Percentiles rank a stretch among this genome's conserved stretches.
These are phyloP conservation scores for Catharus fuscescens DNA, from an alignment of 2,113 vertebrate genomes.

Conservation along the genomic window DNA sequence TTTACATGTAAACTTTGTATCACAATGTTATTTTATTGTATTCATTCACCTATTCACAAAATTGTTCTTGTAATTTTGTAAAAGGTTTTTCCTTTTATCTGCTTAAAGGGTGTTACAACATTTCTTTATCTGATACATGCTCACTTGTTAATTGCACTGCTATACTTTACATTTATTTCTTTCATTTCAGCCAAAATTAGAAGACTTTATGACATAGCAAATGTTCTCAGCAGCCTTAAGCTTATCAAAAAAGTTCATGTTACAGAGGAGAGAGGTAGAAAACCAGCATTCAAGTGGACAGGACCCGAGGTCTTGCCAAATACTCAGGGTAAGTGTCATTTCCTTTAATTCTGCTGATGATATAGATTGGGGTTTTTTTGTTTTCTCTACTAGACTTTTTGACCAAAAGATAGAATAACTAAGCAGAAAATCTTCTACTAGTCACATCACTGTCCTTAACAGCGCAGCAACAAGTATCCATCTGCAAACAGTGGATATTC, in stretches of 20 bases:
- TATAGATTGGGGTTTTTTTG: not conserved
- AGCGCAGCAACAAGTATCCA: not conserved
- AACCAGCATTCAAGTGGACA: constrained; percentile 97
- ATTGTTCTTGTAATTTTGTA: not conserved
- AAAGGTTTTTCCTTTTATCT: not conserved
- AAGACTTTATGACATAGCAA: constrained; percentile 95
- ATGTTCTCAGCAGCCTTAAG: constrained; percentile 92
- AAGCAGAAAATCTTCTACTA: not conserved
- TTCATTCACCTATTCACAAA: not conserved
- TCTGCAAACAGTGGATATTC: not conserved
- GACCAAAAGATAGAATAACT: not conserved
- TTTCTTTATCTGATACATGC: not conserved
- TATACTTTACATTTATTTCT: not conserved
- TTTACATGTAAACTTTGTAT: not conserved
- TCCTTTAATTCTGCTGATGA: not conserved
- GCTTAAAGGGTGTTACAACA: fast-evolving
- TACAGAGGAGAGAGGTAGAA: constrained; percentile 89
- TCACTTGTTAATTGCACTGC: not conserved
- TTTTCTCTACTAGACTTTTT: not conserved
- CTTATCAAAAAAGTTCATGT: constrained; percentile 96
- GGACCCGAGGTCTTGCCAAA: constrained; percentile 83
- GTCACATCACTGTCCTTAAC: not conserved
- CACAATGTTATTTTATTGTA: not conserved
- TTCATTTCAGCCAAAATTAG: constrained; percentile 89
- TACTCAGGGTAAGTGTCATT: constrained; percentile 74